These are phyloP conservation scores for Andrena trimmerana DNA, from an alignment of 2,888 invertebrate species.

Conservation along the genomic window DNA sequence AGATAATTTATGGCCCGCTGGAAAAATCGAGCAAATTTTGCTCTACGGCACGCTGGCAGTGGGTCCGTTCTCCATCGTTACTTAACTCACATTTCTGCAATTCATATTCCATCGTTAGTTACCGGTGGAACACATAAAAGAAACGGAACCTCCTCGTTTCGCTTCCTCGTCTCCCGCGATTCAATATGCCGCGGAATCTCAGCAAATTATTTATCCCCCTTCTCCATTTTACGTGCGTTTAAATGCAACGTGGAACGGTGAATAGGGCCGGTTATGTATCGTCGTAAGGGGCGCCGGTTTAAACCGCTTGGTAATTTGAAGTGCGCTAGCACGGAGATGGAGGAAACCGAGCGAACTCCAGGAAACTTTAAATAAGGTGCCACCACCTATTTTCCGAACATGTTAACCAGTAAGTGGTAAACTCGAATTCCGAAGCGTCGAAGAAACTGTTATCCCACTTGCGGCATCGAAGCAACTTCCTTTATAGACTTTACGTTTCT, in stretches of 20 bases:
- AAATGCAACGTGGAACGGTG: neutral
- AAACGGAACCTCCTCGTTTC: neutral
- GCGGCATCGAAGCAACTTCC: slow-evolving; percentile 3
- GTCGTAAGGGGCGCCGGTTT: slow-evolving; percentile 9
- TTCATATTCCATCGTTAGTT: neutral
- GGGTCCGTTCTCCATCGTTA: neutral
- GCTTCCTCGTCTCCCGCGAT: neutral
- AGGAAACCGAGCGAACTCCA: slow-evolving; percentile 29
- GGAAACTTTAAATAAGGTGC: slow-evolving; percentile 42
- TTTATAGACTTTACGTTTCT: slow-evolving; percentile 5
- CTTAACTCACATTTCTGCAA: neutral
- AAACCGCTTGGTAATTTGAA: slow-evolving; percentile 37
- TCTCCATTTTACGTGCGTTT: neutral
- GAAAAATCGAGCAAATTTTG: neutral
- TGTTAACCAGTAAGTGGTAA: slow-evolving; percentile 42
- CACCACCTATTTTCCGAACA: slow-evolving; percentile 32
- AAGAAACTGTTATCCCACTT: slow-evolving; percentile 25
- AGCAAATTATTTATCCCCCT: slow-evolving; percentile 11
- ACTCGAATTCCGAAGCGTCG: neutral
- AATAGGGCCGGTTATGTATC: slow-evolving; percentile 28
- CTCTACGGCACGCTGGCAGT: too few relatives aligned
- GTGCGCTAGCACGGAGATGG: slow-evolving; percentile 7
- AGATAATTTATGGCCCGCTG: neutral
- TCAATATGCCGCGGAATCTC: neutral
- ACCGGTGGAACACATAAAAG: neutral